phyloP scores from a whole-genome alignment of 2,888 invertebrate genomes.

The Yponomeuta cagnagella region DNA sequence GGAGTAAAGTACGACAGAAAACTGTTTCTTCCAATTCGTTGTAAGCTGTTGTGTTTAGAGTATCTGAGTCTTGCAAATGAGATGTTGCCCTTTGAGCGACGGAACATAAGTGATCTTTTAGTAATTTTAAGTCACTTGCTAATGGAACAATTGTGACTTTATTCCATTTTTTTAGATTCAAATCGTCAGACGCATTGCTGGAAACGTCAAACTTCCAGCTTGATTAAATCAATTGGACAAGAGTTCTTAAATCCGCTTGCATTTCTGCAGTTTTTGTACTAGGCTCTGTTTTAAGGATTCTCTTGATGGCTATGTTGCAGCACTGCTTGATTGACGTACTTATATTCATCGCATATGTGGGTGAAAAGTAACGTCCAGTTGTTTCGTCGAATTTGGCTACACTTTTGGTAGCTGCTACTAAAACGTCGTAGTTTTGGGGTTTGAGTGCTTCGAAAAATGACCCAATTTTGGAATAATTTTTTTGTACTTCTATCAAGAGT shows the following conservation, averaged over 20 bases:
- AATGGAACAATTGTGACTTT: slow-evolving; percentile 23
- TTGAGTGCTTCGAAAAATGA: slow-evolving; percentile 23
- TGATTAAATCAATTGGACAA: slow-evolving; percentile 11
- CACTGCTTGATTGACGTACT: slow-evolving; percentile 30
- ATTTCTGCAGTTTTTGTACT: slow-evolving; percentile 20
- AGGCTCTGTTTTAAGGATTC: slow-evolving; percentile 3
- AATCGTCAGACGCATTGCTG: slow-evolving; percentile 20
- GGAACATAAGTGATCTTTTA: slow-evolving; percentile 22
- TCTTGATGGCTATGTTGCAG: slow-evolving; percentile 30
- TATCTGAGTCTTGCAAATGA: background rate
- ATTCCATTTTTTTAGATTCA: slow-evolving; percentile 22
- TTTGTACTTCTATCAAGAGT: slow-evolving; percentile 28
- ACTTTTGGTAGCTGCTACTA: slow-evolving; percentile 25
- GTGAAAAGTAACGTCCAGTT: slow-evolving; percentile 26
- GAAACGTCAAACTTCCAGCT: slow-evolving; percentile 22
- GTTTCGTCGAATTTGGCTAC: slow-evolving; percentile 23
- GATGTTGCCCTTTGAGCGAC: slow-evolving; percentile 5
- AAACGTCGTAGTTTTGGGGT: slow-evolving; percentile 24
- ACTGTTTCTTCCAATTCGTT: background rate
- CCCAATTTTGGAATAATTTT: slow-evolving; percentile 23
- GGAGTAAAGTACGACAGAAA: background rate
- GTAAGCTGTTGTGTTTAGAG: background rate
- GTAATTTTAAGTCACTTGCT: slow-evolving; percentile 22
- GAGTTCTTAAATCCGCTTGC: slow-evolving; percentile 15
- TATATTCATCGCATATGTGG: slow-evolving; percentile 30